Conservation (phyloP, 35 echinoderm and acorn worm species). For the Apostichopus parvimensis region DNA sequence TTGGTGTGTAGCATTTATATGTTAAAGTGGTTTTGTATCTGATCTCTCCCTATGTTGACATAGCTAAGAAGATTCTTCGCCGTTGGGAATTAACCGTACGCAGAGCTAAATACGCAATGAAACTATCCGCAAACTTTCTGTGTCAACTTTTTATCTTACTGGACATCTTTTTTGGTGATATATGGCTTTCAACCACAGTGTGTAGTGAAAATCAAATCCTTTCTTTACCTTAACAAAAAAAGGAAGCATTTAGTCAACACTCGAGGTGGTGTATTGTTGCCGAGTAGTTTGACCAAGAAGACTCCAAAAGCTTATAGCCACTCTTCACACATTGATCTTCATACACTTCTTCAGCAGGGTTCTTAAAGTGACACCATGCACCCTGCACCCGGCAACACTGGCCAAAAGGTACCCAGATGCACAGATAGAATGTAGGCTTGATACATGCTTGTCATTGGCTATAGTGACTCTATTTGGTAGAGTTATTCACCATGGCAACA, state of each 20-base stretch:
- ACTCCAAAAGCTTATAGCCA: not conserved
- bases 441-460: no score
- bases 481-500: no score
- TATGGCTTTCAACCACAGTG: not conserved
- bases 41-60: no score
- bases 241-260: slow-evolving; percentile 50
- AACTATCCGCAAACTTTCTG: not conserved
- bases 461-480: no score
- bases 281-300: slow-evolving; percentile 14
- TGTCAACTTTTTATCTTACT: not conserved
- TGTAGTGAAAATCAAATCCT: not conserved
- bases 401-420: no score
- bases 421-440: no score
- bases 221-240: not conserved
- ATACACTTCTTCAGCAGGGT: not conserved
- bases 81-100: no score
- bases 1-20: no score
- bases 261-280: slow-evolving; percentile 8
- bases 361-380: not conserved
- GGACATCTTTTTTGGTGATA: not conserved
- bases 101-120: not conserved
- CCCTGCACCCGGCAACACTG: no score
- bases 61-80: no score
- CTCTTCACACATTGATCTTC: slow-evolving; percentile 28
- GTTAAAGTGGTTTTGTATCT: no score